Evolutionary conservation across 2,113 vertebrate genomes (phyloP).

Genomic region (Nanger granti): DNA sequence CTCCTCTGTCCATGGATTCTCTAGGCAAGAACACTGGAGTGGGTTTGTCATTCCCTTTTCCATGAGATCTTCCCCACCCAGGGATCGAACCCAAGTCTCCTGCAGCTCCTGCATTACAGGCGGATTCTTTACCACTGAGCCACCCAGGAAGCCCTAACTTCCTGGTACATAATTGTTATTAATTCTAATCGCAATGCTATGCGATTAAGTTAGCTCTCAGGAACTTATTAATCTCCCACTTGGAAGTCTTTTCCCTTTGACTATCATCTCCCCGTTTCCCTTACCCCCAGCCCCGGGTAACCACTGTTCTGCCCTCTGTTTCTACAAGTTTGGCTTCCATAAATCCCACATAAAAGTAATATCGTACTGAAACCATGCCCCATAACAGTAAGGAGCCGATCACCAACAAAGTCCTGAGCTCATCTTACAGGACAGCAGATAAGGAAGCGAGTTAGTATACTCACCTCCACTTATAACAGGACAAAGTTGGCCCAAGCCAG

Average conservation of each 20-base stretch:
- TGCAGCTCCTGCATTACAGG: neutral
- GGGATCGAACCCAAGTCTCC: neutral
- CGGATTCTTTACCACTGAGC: neutral
- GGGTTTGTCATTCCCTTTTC: neutral
- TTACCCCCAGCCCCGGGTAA: fast-evolving
- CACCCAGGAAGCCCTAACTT: neutral
- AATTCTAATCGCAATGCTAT: neutral
- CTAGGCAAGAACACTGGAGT: neutral
- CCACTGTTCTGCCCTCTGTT: neutral
- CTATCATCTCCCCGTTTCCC: neutral
- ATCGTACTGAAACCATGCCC: neutral
- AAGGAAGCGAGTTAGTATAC: too few relatives aligned
- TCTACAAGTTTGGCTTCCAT: neutral
- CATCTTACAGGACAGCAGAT: neutral
- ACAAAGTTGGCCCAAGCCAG: neutral
- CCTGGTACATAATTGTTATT: neutral
- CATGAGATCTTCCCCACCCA: neutral
- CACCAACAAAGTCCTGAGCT: neutral
- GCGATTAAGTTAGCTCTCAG: neutral
- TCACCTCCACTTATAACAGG: neutral
- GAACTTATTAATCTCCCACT: neutral
- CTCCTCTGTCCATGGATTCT: neutral
- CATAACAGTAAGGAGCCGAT: neutral
- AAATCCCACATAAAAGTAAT: neutral
- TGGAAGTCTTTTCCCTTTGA: neutral